Conservation (phyloP, 2,113 vertebrate species). For the Lipotes vexillifer region DNA sequence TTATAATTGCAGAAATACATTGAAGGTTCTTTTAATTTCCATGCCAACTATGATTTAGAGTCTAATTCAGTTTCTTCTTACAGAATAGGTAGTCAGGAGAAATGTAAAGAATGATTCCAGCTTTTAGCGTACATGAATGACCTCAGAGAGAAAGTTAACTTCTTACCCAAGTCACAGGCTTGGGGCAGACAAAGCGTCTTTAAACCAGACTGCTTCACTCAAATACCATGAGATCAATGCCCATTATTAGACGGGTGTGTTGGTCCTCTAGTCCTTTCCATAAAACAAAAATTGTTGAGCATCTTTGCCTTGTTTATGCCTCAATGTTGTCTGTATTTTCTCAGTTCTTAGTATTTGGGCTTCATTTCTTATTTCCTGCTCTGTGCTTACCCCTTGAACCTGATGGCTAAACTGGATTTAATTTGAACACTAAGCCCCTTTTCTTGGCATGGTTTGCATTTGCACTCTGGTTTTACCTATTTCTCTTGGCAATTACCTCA, state of each 20-base stretch:
- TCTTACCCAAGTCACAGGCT: background rate
- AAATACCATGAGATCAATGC: background rate
- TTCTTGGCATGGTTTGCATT: background rate
- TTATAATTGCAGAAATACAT: background rate
- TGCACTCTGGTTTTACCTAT: background rate
- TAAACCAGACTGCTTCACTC: background rate
- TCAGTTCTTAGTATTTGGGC: background rate
- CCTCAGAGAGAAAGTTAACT: background rate
- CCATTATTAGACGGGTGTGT: background rate
- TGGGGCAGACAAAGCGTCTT: background rate
- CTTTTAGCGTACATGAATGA: background rate
- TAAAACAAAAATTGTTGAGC: background rate
- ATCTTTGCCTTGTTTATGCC: background rate
- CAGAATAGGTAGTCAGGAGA: background rate
- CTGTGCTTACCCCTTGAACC: background rate
- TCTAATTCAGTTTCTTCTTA: background rate
- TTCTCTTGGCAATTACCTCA: background rate
- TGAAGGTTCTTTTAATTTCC: background rate
- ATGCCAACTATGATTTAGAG: background rate
- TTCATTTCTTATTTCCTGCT: conserved; percentile 27
- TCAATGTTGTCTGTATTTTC: background rate
- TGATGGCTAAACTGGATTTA: background rate
- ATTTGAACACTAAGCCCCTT: background rate
- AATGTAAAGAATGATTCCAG: background rate
- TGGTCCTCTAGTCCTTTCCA: background rate